Evolutionary conservation across 1,140 invertebrate genomes (phyloP).

Genomic region (Coenobita brevimanus): DNA sequence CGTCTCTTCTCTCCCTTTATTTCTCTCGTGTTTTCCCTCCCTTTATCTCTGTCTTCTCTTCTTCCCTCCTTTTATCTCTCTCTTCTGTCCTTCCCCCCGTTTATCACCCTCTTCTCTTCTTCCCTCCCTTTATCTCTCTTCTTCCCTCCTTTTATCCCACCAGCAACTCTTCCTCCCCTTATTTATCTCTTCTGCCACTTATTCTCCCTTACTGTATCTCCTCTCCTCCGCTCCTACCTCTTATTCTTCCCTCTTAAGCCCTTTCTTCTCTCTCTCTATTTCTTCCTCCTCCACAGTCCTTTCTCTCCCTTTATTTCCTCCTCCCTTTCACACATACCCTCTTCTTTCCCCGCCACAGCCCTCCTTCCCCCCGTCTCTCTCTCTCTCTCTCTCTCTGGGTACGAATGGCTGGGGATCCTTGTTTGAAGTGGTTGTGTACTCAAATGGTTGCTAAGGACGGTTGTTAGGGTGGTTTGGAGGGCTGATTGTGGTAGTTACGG

Average conservation of each 20-base stretch:
- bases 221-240: background rate
- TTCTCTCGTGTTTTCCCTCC: background rate
- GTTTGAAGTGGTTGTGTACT: too few relatives aligned
- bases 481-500: too few relatives aligned
- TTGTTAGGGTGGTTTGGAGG: too few relatives aligned
- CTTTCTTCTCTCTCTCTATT: slow-evolving; percentile 8
- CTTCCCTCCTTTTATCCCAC: background rate
- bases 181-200: background rate
- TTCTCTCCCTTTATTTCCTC: background rate
- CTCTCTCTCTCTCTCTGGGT: too few relatives aligned
- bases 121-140: background rate
- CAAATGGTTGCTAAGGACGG: too few relatives aligned
- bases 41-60: slow-evolving; percentile 23
- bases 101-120: background rate
- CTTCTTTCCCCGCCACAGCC: background rate
- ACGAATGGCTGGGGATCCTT: too few relatives aligned
- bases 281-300: background rate
- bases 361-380: background rate
- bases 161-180: background rate
- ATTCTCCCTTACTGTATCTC: background rate
- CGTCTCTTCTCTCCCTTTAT: background rate
- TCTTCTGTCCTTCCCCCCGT: background rate
- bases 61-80: background rate
- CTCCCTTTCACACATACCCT: background rate
- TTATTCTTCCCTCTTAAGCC: background rate